Evolutionary conservation across 2,888 invertebrate species (phyloP).

Genomic region (Athalia circularis): DNA sequence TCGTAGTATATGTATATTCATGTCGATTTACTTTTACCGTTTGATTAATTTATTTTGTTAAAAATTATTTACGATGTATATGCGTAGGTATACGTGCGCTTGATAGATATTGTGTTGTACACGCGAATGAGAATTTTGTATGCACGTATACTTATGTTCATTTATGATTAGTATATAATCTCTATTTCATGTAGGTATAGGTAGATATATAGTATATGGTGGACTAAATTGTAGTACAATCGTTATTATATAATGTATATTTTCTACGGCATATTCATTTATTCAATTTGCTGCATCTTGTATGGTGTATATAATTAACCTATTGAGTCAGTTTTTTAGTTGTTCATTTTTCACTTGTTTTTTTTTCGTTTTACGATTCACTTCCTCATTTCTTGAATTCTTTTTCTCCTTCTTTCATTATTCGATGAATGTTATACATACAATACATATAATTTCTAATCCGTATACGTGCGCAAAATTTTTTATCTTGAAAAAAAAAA

Average conservation of each 20-base stretch:
- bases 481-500: not conserved
- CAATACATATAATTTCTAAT: not conserved
- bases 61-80: not conserved
- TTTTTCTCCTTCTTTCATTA: not conserved
- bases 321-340: too few species aligned
- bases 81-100: not conserved
- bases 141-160: not conserved
- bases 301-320: too few species aligned
- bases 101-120: not conserved
- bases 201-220: conserved; percentile 46
- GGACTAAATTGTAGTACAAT: too few species aligned
- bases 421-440: too few species aligned
- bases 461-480: not conserved
- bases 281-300: too few species aligned
- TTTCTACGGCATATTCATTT: too few species aligned
- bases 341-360: too few species aligned
- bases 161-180: not conserved
- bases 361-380: too few species aligned
- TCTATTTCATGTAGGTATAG: conserved; percentile 1
- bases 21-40: not conserved
- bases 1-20: not conserved
- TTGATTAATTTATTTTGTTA: not conserved
- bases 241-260: too few species aligned
- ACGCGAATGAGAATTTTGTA: not conserved
- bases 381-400: not conserved